A percentile compares a stretch with the other conserved stretches of the same genome.
phyloP scores from a whole-genome alignment of 2,797 vertebrate species.

The Acrossocheilus fasciatus region DNA sequence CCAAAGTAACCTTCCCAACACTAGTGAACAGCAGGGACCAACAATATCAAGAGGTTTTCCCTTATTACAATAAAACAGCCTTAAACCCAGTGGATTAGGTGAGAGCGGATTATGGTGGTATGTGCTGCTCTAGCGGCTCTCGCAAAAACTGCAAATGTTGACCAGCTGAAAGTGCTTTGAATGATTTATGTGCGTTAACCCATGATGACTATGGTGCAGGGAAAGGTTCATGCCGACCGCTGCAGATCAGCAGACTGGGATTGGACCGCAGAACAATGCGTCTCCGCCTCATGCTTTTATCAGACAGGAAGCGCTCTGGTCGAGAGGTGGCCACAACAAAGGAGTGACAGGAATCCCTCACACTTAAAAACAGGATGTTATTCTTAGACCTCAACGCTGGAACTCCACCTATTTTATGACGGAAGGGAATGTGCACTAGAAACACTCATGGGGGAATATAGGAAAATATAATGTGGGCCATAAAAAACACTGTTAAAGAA shows the following conservation, averaged over 20 bases:
- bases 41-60: slow-evolving; percentile 15
- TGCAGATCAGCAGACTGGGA: slow-evolving; percentile 25
- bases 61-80: slow-evolving; percentile 58
- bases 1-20: no score
- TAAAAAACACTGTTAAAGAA: slow-evolving; percentile 71
- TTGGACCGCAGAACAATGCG: slow-evolving; percentile 32
- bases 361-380: slow-evolving; percentile 61
- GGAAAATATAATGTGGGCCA: slow-evolving; percentile 65
- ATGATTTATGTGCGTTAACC: slow-evolving; percentile 54
- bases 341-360: slow-evolving; percentile 43
- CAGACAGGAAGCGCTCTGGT: slow-evolving; percentile 47
- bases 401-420: slow-evolving; percentile 62
- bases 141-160: slow-evolving; percentile 57
- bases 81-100: slow-evolving; percentile 70
- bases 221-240: background rate
- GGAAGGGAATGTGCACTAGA: slow-evolving; percentile 63
- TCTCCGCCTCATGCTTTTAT: slow-evolving; percentile 39
- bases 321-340: slow-evolving; percentile 49
- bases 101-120: slow-evolving; percentile 70
- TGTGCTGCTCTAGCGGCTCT: slow-evolving; percentile 56
- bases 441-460: slow-evolving; percentile 64
- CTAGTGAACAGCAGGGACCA: slow-evolving; percentile 10
- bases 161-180: slow-evolving; percentile 59
- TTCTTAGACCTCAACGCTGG: slow-evolving; percentile 53
- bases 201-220: slow-evolving; percentile 6